Base-by-base conservation (phyloP, 1,140 invertebrate genomes). In the Drosophila trapezifrons region DNA sequence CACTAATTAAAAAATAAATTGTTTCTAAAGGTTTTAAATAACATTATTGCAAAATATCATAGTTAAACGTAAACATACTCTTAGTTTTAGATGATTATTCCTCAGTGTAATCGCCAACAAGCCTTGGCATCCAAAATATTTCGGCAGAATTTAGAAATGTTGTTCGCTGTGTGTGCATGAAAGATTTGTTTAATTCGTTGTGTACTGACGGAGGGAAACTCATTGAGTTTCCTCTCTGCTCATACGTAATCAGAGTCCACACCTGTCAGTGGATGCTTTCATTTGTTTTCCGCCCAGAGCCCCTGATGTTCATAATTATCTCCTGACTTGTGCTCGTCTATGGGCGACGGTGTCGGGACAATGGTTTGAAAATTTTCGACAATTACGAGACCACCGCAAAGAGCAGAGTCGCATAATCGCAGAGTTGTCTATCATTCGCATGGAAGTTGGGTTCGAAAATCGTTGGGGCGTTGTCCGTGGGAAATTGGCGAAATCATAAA, bases 371-470 rank as follows among this genome's bases (percentile, higher is more conserved):
- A 78, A 60, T 71, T 81, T 62, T 47, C 29, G 78, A 82, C 75
- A 85, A 85, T 87, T 82, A 72, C 75, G 65, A 35, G 59, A 66
- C 59, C 66, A 86, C 81, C 81, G 78, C 81, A 75, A 55, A 46
- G 78, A 38, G 35, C 40, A 37, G 25, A 27, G 47, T 67, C 25
- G 22, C 54, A 37, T 20, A 22, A 37, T 76, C 38, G 40, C 37
- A 35, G 55, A 42, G 46, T 76, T 76, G 73, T 76, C 65, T 22
- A 37, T 69, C 65, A 69, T 52, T 46, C 49, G 43, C 42, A 35
- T 45, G 40, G 6, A 37, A 55, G 25, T 32, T n/a, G 25, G 17
- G 35, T 43, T 45, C 3, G 15, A 37, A 69, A 77, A 76, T 52
- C 60, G 55, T 52, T 60, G 74, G 58, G 57, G 49, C 58, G 60